Evolutionary conservation across 2,113 vertebrate genomes (phyloP).

Genomic region (Erpornis zantholeuca): DNA sequence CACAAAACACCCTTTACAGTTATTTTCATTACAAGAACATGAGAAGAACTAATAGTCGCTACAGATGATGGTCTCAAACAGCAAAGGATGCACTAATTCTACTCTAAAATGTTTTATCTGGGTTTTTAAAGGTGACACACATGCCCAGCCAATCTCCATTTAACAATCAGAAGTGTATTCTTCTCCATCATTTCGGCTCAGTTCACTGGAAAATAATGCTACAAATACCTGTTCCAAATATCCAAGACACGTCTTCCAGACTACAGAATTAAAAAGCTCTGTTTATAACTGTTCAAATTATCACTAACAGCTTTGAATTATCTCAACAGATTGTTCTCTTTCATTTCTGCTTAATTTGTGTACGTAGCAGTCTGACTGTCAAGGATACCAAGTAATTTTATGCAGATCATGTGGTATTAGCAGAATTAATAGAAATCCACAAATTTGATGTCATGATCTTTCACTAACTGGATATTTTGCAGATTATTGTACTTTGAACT

Average conservation of each 20-base stretch:
- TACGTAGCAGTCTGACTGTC: background rate
- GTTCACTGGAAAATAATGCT: background rate
- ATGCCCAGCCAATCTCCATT: background rate
- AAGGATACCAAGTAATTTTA: background rate
- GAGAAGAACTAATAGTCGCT: background rate
- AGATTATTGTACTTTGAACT: background rate
- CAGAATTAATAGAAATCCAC: background rate
- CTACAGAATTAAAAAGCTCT: background rate
- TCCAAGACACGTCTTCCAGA: background rate
- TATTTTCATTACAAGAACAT: background rate
- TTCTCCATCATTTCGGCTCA: background rate
- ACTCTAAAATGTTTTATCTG: background rate
- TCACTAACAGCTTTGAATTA: background rate
- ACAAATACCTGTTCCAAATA: background rate
- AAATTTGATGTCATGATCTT: background rate
- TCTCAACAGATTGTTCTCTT: background rate
- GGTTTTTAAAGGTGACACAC: background rate
- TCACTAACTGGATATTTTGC: background rate
- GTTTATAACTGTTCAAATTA: background rate
- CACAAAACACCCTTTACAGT: background rate
- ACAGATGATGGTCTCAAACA: background rate
- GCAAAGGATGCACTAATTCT: background rate
- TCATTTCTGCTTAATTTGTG: background rate
- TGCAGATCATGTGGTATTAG: background rate
- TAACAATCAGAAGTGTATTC: background rate